Evolutionary conservation across 2,113 vertebrate species (phyloP).

Genomic region (Pipa parva): DNA sequence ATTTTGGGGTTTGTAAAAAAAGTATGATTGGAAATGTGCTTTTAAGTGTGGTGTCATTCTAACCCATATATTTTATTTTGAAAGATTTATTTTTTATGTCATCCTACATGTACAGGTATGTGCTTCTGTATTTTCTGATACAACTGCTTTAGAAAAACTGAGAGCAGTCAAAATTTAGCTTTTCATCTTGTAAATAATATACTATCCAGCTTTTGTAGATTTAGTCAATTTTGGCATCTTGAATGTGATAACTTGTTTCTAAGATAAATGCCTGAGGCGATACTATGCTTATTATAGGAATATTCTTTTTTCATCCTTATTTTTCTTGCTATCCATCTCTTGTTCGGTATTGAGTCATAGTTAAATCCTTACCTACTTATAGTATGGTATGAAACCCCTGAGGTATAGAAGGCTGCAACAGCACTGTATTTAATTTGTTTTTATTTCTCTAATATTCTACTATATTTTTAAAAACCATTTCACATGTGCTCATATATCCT

Average conservation of each 20-base stretch:
- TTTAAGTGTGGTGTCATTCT: no score
- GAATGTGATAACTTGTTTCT: conserved; percentile 42
- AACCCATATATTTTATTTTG: conserved; percentile 23
- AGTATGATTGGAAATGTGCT: no score
- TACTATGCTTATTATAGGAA: conserved; percentile 21
- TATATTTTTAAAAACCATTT: no score
- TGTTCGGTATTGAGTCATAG: conserved; percentile 14
- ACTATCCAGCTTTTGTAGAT: conserved; percentile 27
- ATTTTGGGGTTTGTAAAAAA: no score
- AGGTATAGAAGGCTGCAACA: background rate
- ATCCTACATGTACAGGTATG: conserved; percentile 12
- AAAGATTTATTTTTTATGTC: conserved; percentile 29
- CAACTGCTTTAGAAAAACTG: conserved; percentile 34
- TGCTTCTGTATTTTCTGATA: conserved; percentile 21
- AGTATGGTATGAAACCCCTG: background rate
- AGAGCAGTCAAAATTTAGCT: conserved; percentile 17
- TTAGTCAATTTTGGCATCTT: conserved; percentile 37
- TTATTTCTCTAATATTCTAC: no score
- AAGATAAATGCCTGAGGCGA: conserved; percentile 34
- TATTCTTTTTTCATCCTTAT: conserved; percentile 27
- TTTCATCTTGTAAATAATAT: conserved; percentile 43
- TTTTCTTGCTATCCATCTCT: conserved; percentile 27
- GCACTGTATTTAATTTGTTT: no score
- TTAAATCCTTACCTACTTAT: conserved; percentile 12
- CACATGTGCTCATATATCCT: no score